These are phyloP conservation scores for Tenthredo notha DNA, from an alignment of 2,888 invertebrate species.

Conservation along the genomic window DNA sequence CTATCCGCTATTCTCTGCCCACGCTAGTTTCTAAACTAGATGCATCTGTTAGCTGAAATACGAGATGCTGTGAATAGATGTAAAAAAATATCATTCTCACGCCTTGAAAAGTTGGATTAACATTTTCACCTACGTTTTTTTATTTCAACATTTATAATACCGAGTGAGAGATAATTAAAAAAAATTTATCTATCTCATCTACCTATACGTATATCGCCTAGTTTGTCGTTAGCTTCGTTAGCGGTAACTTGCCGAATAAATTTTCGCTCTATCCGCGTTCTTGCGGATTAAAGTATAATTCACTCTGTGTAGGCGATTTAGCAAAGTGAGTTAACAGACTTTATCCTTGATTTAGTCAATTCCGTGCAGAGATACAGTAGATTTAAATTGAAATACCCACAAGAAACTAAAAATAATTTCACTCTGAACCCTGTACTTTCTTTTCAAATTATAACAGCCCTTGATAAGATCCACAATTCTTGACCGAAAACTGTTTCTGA, in stretches of 20 bases:
- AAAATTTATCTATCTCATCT: background rate
- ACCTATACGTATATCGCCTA: background rate
- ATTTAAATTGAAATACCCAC: background rate
- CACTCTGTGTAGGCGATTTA: constrained; percentile 27
- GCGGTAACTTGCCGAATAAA: background rate
- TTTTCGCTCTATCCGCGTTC: background rate
- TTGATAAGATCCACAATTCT: background rate
- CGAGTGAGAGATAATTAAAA: background rate
- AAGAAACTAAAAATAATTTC: background rate
- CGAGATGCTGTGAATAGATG: background rate
- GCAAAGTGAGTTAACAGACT: background rate
- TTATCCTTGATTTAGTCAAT: constrained; percentile 31
- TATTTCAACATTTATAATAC: background rate
- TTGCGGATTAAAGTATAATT: background rate
- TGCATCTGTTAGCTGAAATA: constrained; percentile 24
- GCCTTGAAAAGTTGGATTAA: constrained; percentile 4
- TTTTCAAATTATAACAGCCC: background rate
- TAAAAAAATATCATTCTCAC: constrained; percentile 9
- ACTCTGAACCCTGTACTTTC: background rate
- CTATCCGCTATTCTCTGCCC: background rate
- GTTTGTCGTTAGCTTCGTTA: background rate
- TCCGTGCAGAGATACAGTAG: background rate
- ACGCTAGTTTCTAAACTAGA: constrained; percentile 15
- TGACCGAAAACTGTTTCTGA: background rate
- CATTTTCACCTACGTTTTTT: background rate